phyloP scores from a whole-genome alignment of 2,888 invertebrate species.

The Ophioninae sp. region DNA sequence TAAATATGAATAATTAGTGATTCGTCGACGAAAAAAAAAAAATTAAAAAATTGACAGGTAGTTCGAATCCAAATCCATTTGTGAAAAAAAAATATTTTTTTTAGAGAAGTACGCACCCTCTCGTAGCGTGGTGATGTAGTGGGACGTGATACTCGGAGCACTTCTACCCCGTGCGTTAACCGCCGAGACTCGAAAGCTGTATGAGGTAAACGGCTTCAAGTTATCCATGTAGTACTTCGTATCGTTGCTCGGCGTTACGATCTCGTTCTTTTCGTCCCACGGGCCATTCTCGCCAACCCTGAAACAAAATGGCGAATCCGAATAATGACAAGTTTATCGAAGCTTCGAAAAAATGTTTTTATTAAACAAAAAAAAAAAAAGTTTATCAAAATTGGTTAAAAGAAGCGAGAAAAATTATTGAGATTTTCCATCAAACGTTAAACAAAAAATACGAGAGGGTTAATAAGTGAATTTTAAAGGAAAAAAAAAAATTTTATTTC shows the following conservation, averaged over 20 bases:
- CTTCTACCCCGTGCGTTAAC: conserved; percentile 88
- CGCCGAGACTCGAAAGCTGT: conserved; percentile 88
- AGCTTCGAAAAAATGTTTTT: background rate
- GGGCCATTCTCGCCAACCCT: conserved; percentile 87
- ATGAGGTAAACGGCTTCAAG: conserved; percentile 88
- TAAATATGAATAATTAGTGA: background rate
- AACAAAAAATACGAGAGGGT: no score
- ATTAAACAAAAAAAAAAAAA: background rate
- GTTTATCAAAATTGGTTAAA: no score
- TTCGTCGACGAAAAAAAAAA: background rate
- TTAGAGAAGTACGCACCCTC: conserved; percentile 83
- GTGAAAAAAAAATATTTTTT: background rate
- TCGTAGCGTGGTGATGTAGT: conserved; percentile 88
- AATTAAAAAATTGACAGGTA: no score
- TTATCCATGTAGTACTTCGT: conserved; percentile 86
- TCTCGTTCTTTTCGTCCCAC: conserved; percentile 85
- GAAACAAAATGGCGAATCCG: conserved; percentile 71
- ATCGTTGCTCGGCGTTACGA: conserved; percentile 85
- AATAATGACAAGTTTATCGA: background rate
- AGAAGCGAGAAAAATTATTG: no score
- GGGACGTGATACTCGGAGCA: conserved; percentile 86
- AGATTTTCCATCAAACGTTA: no score
- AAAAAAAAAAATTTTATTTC: no score
- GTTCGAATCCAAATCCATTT: no score
- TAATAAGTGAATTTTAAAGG: no score